These are phyloP conservation scores for Epirrita christyi DNA, from an alignment of 2,888 invertebrate species.

Conservation along the genomic window DNA sequence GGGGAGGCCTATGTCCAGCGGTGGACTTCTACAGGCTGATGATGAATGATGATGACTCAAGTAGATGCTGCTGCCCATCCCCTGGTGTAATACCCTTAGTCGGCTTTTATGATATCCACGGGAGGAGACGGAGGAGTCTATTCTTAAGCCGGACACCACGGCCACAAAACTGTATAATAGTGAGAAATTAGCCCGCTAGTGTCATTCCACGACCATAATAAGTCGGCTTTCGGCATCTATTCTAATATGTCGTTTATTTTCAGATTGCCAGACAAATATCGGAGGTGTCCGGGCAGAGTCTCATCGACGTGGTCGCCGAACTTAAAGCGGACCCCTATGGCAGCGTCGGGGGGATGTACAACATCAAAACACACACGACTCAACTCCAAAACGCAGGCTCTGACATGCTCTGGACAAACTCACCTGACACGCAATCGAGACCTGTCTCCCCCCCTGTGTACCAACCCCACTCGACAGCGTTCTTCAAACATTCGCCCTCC, in stretches of 20 bases:
- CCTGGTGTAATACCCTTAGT: too few species aligned
- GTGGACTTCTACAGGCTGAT: too few species aligned
- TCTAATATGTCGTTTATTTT: conserved; percentile 1
- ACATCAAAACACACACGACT: conserved; percentile 78
- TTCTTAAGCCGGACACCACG: too few species aligned
- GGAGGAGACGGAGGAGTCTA: too few species aligned
- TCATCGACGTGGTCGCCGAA: conserved; percentile 73
- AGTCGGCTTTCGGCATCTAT: neutral
- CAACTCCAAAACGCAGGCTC: conserved; percentile 51
- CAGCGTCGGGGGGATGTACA: conserved; percentile 85
- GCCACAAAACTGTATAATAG: too few species aligned
- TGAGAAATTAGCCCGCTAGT: too few species aligned
- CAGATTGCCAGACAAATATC: conserved; percentile 81
- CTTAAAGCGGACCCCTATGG: conserved; percentile 84
- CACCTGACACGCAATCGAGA: conserved; percentile 51
- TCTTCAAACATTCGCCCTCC: conserved; percentile 15
- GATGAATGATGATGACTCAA: too few species aligned
- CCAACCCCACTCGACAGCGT: conserved; percentile 19
- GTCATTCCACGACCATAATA: too few species aligned
- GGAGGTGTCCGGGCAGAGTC: conserved; percentile 68
- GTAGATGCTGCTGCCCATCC: too few species aligned
- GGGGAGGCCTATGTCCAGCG: too few species aligned
- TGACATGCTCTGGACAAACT: conserved; percentile 52
- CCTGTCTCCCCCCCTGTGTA: conserved; percentile 49
- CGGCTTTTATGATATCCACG: too few species aligned